Conservation (phyloP, 2,113 vertebrate genomes). For the Carollia perspicillata region DNA sequence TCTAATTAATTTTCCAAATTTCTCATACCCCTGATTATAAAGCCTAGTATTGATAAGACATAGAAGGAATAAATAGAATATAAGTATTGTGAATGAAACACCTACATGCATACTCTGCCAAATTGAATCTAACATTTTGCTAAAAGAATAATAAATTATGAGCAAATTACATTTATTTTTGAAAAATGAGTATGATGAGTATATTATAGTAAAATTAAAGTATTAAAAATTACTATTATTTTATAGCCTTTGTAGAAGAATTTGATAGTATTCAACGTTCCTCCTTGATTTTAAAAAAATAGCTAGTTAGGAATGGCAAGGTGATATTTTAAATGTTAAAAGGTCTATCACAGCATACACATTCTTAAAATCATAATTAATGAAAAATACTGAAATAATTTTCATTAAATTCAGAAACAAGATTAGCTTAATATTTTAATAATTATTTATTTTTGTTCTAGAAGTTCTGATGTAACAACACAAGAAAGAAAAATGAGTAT, state of each 20-base stretch:
- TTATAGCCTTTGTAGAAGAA: not conserved
- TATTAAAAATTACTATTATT: not conserved
- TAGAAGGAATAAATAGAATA: not conserved
- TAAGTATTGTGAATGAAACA: not conserved
- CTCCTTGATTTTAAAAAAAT: not conserved
- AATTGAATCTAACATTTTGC: not conserved
- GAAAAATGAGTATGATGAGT: not conserved
- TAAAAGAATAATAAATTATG: not conserved
- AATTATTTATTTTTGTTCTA: conserved; percentile 23
- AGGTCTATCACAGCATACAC: not conserved
- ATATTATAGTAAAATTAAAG: not conserved
- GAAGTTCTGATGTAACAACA: not conserved
- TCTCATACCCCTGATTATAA: not conserved
- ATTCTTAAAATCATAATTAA: not conserved
- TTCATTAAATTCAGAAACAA: not conserved
- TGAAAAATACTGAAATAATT: not conserved
- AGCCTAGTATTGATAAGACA: not conserved
- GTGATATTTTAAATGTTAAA: not conserved
- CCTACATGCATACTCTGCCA: not conserved
- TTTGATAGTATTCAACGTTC: not conserved
- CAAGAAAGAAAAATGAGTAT: not conserved
- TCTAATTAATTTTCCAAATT: not conserved
- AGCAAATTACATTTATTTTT: not conserved
- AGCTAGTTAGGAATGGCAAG: not conserved
- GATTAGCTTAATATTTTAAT: not conserved